A percentile compares a stretch with the other conserved stretches of the same genome.
Conservation (phyloP, 23 tunicate species). For the Halocynthia roretzi region DNA sequence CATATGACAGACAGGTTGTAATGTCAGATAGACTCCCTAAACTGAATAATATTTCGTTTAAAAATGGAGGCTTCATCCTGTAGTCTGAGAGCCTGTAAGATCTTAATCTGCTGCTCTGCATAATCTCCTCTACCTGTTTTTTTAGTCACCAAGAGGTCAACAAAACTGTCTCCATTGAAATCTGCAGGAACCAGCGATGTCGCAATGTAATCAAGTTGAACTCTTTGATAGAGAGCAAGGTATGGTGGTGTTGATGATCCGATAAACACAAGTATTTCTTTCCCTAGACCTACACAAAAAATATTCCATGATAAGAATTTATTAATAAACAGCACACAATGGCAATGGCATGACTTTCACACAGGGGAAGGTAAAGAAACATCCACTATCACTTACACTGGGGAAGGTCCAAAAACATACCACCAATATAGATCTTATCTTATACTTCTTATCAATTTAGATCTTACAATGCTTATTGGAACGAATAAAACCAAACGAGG, state of each 20-base stretch:
- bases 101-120: too few relatives aligned
- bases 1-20: neutral
- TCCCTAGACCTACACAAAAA: neutral
- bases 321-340: too few relatives aligned
- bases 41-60: neutral
- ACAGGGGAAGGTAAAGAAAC: too few relatives aligned
- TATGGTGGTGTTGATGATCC: neutral
- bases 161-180: conserved; percentile 60
- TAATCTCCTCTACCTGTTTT: neutral
- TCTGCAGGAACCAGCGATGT: conserved; percentile 65
- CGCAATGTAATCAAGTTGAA: conserved; percentile 1
- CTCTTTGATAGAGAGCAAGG: conserved; percentile 3
- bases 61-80: neutral
- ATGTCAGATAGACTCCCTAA: neutral
- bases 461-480: too few relatives aligned
- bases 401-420: neutral
- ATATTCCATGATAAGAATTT: neutral
- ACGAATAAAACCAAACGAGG: too few relatives aligned
- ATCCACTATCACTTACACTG: neutral
- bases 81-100: too few relatives aligned
- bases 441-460: too few relatives aligned
- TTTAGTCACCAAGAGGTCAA: conserved; percentile 29
- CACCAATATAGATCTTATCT: neutral
- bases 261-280: neutral
- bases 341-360: too few relatives aligned